These are phyloP conservation scores for Rhynchotus rufescens DNA, from an alignment of 2,797 vertebrate genomes.

Conservation along the genomic window DNA sequence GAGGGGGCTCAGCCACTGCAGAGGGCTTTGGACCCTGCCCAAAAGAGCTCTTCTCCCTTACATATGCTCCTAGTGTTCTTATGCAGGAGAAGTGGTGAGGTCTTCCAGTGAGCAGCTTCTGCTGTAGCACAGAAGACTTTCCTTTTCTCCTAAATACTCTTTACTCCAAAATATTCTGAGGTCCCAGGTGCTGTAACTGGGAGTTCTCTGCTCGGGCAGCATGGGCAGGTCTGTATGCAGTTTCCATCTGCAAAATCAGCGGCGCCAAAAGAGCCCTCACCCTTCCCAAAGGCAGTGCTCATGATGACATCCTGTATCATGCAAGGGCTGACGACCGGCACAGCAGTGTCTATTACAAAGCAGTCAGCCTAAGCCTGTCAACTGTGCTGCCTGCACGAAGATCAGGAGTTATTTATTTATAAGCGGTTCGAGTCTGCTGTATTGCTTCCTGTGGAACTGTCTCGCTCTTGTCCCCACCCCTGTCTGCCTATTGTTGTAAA, in stretches of 20 bases:
- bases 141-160: background rate
- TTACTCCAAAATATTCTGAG: background rate
- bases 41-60: background rate
- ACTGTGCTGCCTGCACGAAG: background rate
- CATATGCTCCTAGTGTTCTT: background rate
- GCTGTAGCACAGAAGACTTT: background rate
- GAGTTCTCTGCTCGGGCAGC: background rate
- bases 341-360: background rate
- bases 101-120: background rate
- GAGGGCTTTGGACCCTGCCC: background rate
- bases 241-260: background rate
- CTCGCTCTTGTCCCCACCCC: background rate
- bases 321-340: background rate
- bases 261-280: background rate
- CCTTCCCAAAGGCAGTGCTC: background rate
- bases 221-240: background rate
- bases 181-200: background rate
- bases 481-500: conserved; percentile 6
- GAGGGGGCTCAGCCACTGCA: background rate
- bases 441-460: background rate
- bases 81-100: background rate
- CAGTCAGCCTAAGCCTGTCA: background rate
- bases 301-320: background rate
- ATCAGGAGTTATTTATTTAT: conserved; percentile 9
- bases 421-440: background rate